Base-by-base conservation (phyloP, 2,113 vertebrate species). In the Corydoras sp. region DNA sequence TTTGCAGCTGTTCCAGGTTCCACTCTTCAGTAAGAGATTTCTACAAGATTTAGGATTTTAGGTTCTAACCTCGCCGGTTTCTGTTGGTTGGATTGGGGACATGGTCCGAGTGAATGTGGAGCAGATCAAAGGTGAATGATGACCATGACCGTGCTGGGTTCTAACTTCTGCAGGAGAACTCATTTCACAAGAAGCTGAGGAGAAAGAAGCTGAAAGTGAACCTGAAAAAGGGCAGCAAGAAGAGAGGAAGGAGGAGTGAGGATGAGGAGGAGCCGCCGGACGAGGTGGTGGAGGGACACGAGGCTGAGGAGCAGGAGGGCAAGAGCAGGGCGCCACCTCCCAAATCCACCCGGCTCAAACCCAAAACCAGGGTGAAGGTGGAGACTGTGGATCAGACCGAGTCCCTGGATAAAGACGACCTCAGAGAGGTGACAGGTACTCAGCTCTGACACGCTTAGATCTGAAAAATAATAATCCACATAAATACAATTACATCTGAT, bases 181-280 rank as follows among this genome's bases (percentile, higher is more conserved):
- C 78, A 0, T 0, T 84, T 0, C 87, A 86, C 72, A 89, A 79
- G 56, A 77, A 80, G 1, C 64, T 86, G 14, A 89, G 79, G 69
- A 91, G 83, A 65, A 91, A 82, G 71, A 92, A 84, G 72, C 87
- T 64, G 68, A 82, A 81, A 0, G 77, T 78, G 32, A 90, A 86
- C 50, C 79, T 74, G 15, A 85, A 80, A 60, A 85, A 55, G 58
- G 49, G 10, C 9, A 68, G 8, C 60, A 13, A 64, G 55, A 69
- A 68, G 64, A 61, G 18, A 24, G 63, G 53, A 5, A 58, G 15
- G 2, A 68, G 79, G 72, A 82, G 81, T 53, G 67, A 71, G 0
- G 79, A 80, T 18, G 54, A 0, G 67, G 69, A 6, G 35, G 77
- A 76, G 7, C 73, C 58, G 0, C 76, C 76, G 1, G 75, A 76